Conservation (phyloP, 2,113 vertebrate species). For the Xiphias gladius region DNA sequence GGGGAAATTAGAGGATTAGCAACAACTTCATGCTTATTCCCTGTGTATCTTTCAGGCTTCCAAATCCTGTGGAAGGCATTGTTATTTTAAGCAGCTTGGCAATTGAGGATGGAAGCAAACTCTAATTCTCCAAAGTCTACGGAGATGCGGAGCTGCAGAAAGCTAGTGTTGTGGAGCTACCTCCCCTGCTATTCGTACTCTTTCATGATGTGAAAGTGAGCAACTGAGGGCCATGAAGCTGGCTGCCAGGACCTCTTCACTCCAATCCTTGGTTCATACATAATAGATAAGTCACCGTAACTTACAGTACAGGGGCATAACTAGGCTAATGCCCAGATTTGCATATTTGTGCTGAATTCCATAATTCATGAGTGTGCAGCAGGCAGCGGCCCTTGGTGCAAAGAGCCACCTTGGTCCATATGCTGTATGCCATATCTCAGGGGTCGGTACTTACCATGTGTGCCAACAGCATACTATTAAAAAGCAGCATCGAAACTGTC, state of each 20-base stretch:
- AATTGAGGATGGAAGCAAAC: constrained; percentile 72
- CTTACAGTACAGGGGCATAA: constrained; percentile 80
- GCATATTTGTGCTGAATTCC: constrained; percentile 81
- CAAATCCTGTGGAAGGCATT: constrained; percentile 80
- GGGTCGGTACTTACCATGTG: constrained; percentile 23
- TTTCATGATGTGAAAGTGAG: constrained; percentile 66
- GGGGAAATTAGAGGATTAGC: constrained; percentile 85
- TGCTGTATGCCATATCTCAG: constrained; percentile 27
- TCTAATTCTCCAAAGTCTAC: constrained; percentile 71
- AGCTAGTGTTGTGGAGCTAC: constrained; percentile 64
- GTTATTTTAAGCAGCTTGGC: constrained; percentile 80
- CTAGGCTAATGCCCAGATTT: constrained; percentile 84
- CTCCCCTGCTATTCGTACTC: constrained; percentile 54
- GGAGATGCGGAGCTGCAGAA: constrained; percentile 63
- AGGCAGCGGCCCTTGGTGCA: constrained; percentile 46
- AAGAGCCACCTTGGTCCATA: constrained; percentile 62
- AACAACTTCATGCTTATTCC: constrained; percentile 80
- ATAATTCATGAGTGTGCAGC: constrained; percentile 80
- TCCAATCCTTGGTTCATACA: constrained; percentile 76
- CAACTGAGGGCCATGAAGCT: constrained; percentile 55
- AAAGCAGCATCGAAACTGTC: constrained; percentile 49
- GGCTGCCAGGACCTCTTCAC: constrained; percentile 72
- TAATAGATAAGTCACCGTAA: constrained; percentile 84
- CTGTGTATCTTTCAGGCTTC: constrained; percentile 71
- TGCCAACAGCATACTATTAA: constrained; percentile 19